Percentiles rank a stretch among this genome's conserved stretches.
Evolutionary conservation across 2,113 vertebrate species (phyloP).

Genomic region (Saccopteryx leptura): DNA sequence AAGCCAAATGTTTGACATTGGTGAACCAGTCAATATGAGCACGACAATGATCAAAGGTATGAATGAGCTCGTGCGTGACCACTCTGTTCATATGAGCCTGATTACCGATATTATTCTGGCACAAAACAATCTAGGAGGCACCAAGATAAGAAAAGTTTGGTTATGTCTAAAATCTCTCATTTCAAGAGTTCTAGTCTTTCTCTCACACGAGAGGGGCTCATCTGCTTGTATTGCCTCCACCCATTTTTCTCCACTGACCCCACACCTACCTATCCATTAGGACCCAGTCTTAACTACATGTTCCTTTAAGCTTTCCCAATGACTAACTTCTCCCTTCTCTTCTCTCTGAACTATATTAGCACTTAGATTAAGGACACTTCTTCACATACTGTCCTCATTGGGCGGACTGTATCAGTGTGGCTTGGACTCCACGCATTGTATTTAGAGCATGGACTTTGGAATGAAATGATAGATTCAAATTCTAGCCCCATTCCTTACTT

Average conservation of each 20-base stretch:
- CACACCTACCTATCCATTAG: rapidly evolving
- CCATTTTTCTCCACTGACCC: background rate
- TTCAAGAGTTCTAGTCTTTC: background rate
- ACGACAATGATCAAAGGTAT: conserved; percentile 98
- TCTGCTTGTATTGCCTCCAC: background rate
- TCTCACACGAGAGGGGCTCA: background rate
- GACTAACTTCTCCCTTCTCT: background rate
- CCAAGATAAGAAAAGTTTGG: background rate
- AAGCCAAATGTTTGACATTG: conserved; percentile 95
- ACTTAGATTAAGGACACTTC: background rate
- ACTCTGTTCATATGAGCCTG: conserved; percentile 97
- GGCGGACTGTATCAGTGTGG: background rate
- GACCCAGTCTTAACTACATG: background rate
- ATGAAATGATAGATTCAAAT: conserved; percentile 32
- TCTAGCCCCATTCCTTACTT: background rate
- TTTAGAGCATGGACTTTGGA: background rate
- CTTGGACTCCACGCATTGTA: background rate
- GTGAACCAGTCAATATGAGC: conserved; percentile 98
- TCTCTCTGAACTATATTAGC: background rate
- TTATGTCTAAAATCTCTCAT: background rate
- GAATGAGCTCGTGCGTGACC: conserved; percentile 97
- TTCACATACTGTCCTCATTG: background rate
- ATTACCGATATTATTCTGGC: conserved; percentile 97
- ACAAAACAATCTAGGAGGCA: conserved; percentile 95
- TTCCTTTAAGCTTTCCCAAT: background rate